Percentiles rank a stretch among this genome's conserved stretches.
Conservation (phyloP, 2,113 vertebrate genomes). For the Pheucticus melanocephalus region DNA sequence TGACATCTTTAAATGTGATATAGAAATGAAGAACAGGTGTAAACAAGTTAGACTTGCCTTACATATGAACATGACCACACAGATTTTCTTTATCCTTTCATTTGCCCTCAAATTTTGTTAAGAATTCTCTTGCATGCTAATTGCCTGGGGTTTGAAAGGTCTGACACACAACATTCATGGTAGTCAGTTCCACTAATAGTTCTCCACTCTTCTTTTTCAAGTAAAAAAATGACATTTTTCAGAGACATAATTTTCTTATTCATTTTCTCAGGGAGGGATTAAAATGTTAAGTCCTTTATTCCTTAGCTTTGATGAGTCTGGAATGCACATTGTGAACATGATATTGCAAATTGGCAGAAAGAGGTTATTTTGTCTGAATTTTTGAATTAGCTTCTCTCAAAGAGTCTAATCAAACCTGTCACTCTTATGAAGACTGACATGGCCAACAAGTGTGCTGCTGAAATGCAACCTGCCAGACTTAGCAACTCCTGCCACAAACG, state of each 20-base stretch:
- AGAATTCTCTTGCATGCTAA: not conserved
- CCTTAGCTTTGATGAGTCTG: slow-evolving; percentile 7
- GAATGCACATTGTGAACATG: not conserved
- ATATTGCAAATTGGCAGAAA: slow-evolving; percentile 34
- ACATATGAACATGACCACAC: not conserved
- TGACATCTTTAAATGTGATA: not conserved
- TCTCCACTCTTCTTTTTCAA: not conserved
- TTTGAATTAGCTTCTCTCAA: slow-evolving; percentile 20
- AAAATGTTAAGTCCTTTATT: slow-evolving; percentile 40
- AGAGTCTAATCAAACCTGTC: slow-evolving; percentile 46
- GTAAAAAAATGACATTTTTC: not conserved
- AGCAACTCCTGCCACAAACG: not conserved
- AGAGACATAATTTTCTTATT: slow-evolving; percentile 28
- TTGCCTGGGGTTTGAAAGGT: not conserved
- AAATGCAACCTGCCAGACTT: slow-evolving; percentile 39
- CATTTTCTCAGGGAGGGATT: slow-evolving; percentile 12
- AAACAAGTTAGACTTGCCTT: not conserved
- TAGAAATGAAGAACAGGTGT: not conserved
- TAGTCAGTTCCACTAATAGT: not conserved
- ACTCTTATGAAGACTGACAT: slow-evolving; percentile 50
- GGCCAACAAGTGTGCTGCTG: slow-evolving; percentile 37
- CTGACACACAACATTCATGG: not conserved
- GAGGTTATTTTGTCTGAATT: not conserved
- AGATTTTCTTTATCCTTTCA: not conserved
- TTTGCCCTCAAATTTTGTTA: not conserved